phyloP scores from a whole-genome alignment of 2,888 invertebrate species.

The Polietes domitor region DNA sequence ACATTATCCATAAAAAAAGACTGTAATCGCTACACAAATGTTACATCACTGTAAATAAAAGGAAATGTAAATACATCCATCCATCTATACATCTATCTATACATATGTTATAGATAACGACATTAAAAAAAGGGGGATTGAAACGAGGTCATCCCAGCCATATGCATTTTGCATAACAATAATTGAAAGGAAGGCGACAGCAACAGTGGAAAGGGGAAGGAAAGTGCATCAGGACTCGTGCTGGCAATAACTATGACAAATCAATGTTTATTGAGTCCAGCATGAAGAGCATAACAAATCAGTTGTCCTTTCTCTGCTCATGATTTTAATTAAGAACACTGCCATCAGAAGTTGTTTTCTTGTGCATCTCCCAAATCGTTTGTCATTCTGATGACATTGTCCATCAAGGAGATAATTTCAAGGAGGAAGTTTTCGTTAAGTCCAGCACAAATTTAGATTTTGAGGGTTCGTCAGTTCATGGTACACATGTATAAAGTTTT shows the following conservation, averaged over 20 bases:
- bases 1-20: conserved; percentile 3
- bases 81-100: background rate
- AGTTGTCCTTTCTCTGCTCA: too few relatives aligned
- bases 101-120: background rate
- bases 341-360: too few relatives aligned
- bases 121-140: background rate
- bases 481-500: too few relatives aligned
- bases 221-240: background rate
- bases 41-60: background rate
- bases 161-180: conserved; percentile 5
- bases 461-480: too few relatives aligned
- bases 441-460: too few relatives aligned
- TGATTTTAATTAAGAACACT: too few relatives aligned
- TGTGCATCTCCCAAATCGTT: too few relatives aligned
- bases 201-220: background rate
- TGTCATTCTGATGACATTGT: too few relatives aligned
- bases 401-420: too few relatives aligned
- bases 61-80: background rate
- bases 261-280: background rate
- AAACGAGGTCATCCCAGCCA: background rate
- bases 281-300: background rate
- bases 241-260: too few relatives aligned
- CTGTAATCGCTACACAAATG: background rate
- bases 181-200: too few relatives aligned
- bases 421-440: too few relatives aligned